These are phyloP conservation scores for Anodontia alba DNA, from an alignment of 2,888 invertebrate genomes.

Conservation along the genomic window DNA sequence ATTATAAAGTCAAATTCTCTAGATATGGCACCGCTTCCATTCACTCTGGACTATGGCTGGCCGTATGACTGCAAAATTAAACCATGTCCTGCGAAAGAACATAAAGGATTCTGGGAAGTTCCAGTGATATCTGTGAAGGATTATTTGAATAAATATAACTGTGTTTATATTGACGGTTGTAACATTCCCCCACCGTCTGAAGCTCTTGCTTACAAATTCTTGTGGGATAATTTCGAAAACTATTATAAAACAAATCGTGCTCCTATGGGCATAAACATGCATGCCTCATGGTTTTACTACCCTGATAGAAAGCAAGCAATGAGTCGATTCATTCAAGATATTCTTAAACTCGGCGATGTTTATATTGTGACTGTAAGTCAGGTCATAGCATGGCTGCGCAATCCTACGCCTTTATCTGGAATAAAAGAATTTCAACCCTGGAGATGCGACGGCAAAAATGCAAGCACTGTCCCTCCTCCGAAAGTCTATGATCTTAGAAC, in stretches of 20 bases:
- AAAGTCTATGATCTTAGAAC: neutral
- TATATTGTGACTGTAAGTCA: constrained; percentile 76
- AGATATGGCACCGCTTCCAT: constrained; percentile 87
- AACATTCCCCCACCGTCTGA: constrained; percentile 76
- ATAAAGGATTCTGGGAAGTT: constrained; percentile 88
- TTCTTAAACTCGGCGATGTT: constrained; percentile 76
- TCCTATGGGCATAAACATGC: constrained; percentile 93
- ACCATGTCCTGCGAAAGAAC: constrained; percentile 72
- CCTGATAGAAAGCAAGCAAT: constrained; percentile 76
- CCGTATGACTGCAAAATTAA: constrained; percentile 79
- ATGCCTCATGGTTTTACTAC: constrained; percentile 88
- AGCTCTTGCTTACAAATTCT: constrained; percentile 85
- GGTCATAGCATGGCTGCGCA: constrained; percentile 78
- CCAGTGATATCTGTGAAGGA: constrained; percentile 87
- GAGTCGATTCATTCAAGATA: constrained; percentile 76
- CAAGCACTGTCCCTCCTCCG: neutral
- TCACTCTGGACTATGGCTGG: constrained; percentile 91
- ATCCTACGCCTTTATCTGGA: constrained; percentile 69
- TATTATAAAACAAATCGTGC: constrained; percentile 89
- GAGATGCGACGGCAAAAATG: constrained; percentile 61
- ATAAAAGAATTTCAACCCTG: constrained; percentile 74
- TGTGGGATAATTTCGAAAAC: constrained; percentile 91
- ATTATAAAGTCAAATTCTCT: constrained; percentile 52
- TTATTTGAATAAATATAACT: constrained; percentile 74
- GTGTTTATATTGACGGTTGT: constrained; percentile 80